Conservation (phyloP, 1,140 invertebrate species). For the Achroia grisella region DNA sequence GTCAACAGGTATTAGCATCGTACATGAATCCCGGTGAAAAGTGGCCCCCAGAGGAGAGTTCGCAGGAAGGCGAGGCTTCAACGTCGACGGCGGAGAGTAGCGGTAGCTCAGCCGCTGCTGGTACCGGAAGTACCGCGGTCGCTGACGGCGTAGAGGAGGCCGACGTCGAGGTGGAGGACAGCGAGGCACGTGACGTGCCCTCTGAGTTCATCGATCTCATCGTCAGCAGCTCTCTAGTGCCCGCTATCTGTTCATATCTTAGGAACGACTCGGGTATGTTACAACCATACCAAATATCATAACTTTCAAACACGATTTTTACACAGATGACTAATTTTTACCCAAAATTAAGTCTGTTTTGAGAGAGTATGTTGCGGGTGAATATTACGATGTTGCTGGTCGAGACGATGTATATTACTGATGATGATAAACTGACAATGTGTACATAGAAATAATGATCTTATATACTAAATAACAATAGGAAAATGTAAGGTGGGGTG, state of each 20-base stretch:
- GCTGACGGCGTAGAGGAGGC: conserved; percentile 33
- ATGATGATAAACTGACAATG: too few relatives aligned
- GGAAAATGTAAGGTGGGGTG: too few relatives aligned
- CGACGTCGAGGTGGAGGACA: conserved; percentile 49
- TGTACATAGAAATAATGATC: too few relatives aligned
- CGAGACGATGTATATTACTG: too few relatives aligned
- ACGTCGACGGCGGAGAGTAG: not conserved
- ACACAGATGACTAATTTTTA: too few relatives aligned
- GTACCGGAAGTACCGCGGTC: too few relatives aligned
- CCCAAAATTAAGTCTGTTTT: too few relatives aligned
- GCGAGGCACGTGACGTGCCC: conserved; percentile 74
- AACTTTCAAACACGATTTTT: too few relatives aligned
- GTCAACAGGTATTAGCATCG: conserved; percentile 82
- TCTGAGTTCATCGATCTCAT: conserved; percentile 83
- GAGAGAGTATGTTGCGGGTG: too few relatives aligned
- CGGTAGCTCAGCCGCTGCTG: conserved; percentile 4
- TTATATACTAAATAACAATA: too few relatives aligned
- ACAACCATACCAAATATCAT: too few relatives aligned
- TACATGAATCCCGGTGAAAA: conserved; percentile 87
- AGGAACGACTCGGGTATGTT: conserved; percentile 89
- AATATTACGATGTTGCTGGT: too few relatives aligned
- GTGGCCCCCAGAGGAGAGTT: conserved; percentile 70
- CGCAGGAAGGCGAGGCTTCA: conserved; percentile 14
- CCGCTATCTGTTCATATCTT: conserved; percentile 92
- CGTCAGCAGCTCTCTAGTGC: conserved; percentile 87